These are phyloP conservation scores for Caenorhabditis remanei DNA, from an alignment of 1,140 invertebrate species.

Conservation along the genomic window DNA sequence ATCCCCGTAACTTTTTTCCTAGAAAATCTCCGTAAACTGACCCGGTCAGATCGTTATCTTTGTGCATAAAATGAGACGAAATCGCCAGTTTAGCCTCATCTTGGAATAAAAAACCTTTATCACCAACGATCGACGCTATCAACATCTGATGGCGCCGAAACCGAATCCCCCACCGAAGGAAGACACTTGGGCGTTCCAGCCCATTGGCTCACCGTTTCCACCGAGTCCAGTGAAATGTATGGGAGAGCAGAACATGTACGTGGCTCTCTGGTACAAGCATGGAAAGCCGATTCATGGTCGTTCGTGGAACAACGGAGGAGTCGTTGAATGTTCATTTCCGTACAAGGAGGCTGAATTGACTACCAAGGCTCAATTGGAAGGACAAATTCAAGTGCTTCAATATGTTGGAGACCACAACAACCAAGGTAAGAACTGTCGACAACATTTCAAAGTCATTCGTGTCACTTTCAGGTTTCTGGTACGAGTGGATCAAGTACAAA, in stretches of 20 bases:
- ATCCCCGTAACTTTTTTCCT: too few species aligned
- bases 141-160: too few species aligned
- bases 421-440: constrained; percentile 14
- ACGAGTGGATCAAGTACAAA: constrained; percentile 75
- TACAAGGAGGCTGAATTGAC: constrained; percentile 70
- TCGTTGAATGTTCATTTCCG: constrained; percentile 71
- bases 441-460: too few species aligned
- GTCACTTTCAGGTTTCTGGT: constrained; percentile 68
- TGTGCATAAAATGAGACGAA: too few species aligned
- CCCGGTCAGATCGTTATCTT: too few species aligned
- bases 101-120: too few species aligned
- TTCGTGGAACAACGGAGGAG: constrained; percentile 71
- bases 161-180: too few species aligned
- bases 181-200: constrained; percentile 58
- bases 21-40: too few species aligned
- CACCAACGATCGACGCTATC: too few species aligned
- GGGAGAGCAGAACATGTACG: constrained; percentile 71
- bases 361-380: constrained; percentile 66
- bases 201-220: constrained; percentile 69
- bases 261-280: constrained; percentile 72
- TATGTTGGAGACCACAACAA: constrained; percentile 72
- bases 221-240: constrained; percentile 73
- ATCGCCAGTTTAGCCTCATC: too few species aligned
- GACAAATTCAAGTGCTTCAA: constrained; percentile 71
- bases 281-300: constrained; percentile 72